Evolutionary conservation across 1,140 invertebrate species (phyloP).

Genomic region (Plectrocnemia conspersa): DNA sequence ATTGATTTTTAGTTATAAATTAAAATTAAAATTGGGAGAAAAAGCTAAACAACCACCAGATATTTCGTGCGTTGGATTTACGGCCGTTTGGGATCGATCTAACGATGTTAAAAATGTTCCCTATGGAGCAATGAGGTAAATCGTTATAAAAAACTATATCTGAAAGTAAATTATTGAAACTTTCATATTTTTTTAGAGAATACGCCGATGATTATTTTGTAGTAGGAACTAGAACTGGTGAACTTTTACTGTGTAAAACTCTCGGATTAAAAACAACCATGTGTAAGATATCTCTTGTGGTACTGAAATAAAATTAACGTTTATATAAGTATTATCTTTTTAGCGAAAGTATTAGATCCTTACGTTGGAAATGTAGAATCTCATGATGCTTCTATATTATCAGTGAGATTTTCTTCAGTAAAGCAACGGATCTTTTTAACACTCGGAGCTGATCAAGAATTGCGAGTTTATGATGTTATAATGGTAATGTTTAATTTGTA

Average conservation of each 20-base stretch:
- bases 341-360: slow-evolving; percentile 13
- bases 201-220: slow-evolving; percentile 21
- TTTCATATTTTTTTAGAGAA: slow-evolving; percentile 16
- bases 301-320: neutral
- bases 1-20: neutral
- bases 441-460: slow-evolving; percentile 24
- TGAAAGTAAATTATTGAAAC: neutral
- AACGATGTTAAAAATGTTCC: slow-evolving; percentile 1
- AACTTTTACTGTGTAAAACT: slow-evolving; percentile 24
- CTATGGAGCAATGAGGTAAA: no score
- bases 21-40: neutral
- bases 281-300: slow-evolving; percentile 10
- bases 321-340: neutral
- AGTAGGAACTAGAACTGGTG: slow-evolving; percentile 27
- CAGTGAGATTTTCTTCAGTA: slow-evolving; percentile 11
- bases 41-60: slow-evolving; percentile 9
- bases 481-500: slow-evolving; percentile 5
- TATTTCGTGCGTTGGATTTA: slow-evolving; percentile 18
- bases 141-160: no score
- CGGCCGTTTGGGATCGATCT: neutral
- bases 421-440: slow-evolving; percentile 8
- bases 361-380: slow-evolving; percentile 6
- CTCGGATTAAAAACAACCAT: slow-evolving; percentile 10
- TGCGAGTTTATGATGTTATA: slow-evolving; percentile 20
- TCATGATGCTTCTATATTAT: slow-evolving; percentile 18